Evolutionary conservation across 2,797 vertebrate genomes (phyloP).

Genomic region (Orestias chungarensis): DNA sequence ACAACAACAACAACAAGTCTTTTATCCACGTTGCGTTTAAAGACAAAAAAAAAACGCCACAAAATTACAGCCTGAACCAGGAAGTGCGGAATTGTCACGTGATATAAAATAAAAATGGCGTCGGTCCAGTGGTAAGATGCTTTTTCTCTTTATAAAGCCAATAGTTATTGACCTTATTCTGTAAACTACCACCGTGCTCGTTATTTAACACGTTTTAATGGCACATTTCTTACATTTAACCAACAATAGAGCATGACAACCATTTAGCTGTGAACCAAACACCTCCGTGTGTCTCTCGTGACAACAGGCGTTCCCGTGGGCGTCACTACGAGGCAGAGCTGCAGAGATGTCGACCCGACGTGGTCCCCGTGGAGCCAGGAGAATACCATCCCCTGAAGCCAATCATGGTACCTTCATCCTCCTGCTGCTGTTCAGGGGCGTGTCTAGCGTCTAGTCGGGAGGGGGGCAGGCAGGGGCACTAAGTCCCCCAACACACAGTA

Average conservation of each 20-base stretch:
- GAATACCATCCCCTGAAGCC: constrained; percentile 95
- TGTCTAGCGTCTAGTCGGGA: too few species aligned
- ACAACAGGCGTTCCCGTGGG: constrained; percentile 84
- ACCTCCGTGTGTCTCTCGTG: constrained; percentile 1
- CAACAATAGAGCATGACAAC: too few species aligned
- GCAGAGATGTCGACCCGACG: constrained; percentile 78
- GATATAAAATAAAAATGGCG: constrained; percentile 80
- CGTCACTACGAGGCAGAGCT: constrained; percentile 87
- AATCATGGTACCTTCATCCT: constrained; percentile 85
- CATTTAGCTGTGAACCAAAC: background rate
- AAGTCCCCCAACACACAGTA: too few species aligned
- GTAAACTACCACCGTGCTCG: background rate
- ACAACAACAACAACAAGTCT: background rate
- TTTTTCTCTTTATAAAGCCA: constrained; percentile 34
- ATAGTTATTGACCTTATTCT: background rate
- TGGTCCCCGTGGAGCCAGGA: constrained; percentile 82
- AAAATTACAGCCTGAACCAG: constrained; percentile 28
- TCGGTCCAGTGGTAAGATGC: constrained; percentile 80
- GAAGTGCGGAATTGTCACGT: constrained; percentile 73
- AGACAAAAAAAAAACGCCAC: constrained; percentile 18
- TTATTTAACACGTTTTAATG: background rate
- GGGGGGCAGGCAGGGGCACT: too few species aligned
- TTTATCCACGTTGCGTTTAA: rapidly evolving
- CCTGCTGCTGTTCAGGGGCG: background rate
- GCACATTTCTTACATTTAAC: rapidly evolving